Evolutionary conservation across 2,888 invertebrate species (phyloP).

Genomic region (Oligia fasciuncula): DNA sequence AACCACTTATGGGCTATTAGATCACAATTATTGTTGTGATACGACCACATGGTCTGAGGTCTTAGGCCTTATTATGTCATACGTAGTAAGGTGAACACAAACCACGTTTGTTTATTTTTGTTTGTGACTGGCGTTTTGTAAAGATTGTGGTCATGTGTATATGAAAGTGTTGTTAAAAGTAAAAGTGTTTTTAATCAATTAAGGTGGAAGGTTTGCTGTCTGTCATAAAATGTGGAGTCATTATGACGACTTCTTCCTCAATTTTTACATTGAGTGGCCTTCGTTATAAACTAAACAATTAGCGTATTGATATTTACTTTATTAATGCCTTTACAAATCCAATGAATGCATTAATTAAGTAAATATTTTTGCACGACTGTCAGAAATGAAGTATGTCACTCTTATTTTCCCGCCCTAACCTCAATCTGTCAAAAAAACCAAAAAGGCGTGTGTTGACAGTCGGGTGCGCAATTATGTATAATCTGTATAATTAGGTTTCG

Average conservation of each 20-base stretch:
- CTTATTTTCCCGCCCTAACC: slow-evolving; percentile 46
- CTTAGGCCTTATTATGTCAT: slow-evolving; percentile 54
- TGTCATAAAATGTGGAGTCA: slow-evolving; percentile 18
- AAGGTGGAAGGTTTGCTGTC: not conserved
- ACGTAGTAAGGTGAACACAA: slow-evolving; percentile 25
- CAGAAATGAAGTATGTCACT: slow-evolving; percentile 9
- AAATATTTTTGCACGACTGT: slow-evolving; percentile 23
- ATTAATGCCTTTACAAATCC: slow-evolving; percentile 4
- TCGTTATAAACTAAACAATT: slow-evolving; percentile 10
- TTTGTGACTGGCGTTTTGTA: slow-evolving; percentile 34
- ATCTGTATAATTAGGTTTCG: slow-evolving; percentile 72
- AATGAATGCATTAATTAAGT: slow-evolving; percentile 13
- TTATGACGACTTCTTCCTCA: not conserved
- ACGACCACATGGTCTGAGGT: slow-evolving; percentile 38
- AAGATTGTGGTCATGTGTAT: slow-evolving; percentile 18
- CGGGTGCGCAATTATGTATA: slow-evolving; percentile 61
- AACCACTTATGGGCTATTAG: slow-evolving; percentile 59
- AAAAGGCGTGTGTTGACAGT: slow-evolving; percentile 62
- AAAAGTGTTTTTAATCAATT: slow-evolving; percentile 52
- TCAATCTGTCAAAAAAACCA: slow-evolving; percentile 55
- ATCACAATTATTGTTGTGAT: slow-evolving; percentile 51
- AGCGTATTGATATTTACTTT: slow-evolving; percentile 23
- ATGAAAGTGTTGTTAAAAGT: slow-evolving; percentile 50
- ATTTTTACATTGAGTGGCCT: slow-evolving; percentile 1
- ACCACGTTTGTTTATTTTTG: slow-evolving; percentile 42